Conservation (phyloP, 2,113 vertebrate species). For the Oncorhynchus masou region DNA sequence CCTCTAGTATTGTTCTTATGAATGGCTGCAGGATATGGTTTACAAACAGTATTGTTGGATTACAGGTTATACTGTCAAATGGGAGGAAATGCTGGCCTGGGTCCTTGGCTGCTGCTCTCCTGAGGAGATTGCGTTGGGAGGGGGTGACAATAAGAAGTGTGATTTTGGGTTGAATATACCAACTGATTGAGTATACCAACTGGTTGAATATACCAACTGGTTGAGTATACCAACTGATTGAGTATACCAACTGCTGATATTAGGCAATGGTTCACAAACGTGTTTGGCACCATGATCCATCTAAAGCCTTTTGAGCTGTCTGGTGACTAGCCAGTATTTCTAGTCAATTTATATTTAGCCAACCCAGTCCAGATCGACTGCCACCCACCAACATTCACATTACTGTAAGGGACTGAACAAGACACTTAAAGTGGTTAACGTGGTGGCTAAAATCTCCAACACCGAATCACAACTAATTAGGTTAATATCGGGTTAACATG, state of each 20-base stretch:
- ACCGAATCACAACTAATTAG: constrained; percentile 24
- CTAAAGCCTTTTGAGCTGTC: not conserved
- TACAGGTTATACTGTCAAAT: constrained; percentile 41
- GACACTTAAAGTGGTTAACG: no score
- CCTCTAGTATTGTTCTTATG: constrained; percentile 62
- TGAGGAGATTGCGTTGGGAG: constrained; percentile 6
- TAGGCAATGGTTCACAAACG: not conserved
- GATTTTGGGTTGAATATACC: not conserved
- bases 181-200: not conserved
- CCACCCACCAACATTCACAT: not conserved
- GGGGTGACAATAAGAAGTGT: not conserved
- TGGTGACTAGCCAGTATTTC: not conserved
- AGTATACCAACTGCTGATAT: constrained; percentile 2
- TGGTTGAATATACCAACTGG: not conserved
- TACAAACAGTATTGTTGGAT: constrained; percentile 41
- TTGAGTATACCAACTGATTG: no score
- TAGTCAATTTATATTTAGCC: no score
- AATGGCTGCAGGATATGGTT: constrained; percentile 33
- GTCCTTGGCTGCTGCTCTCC: constrained; percentile 62
- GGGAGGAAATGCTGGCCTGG: constrained; percentile 53
- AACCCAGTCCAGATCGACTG: no score
- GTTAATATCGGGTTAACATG: constrained; percentile 24
- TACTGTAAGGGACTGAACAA: no score
- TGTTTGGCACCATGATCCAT: not conserved
- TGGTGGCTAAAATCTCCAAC: not conserved